Percentiles rank a stretch among this genome's conserved stretches.
Evolutionary conservation across 1,140 invertebrate species (phyloP).

Genomic region (Hypothenemus hampei): DNA sequence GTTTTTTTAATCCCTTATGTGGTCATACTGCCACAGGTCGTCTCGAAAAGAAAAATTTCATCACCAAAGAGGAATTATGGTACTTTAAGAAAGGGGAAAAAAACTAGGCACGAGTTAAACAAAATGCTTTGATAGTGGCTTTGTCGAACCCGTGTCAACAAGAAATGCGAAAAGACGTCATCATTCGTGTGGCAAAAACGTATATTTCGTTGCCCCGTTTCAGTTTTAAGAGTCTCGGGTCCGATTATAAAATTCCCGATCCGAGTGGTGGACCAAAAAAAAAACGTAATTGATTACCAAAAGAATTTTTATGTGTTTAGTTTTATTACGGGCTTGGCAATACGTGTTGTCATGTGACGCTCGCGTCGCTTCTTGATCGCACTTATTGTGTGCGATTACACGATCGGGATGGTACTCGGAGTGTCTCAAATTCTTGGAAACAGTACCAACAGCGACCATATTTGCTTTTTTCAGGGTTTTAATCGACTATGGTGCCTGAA

Average conservation of each 20-base stretch:
- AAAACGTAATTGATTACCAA: slow-evolving; percentile 24
- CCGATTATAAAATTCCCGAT: slow-evolving; percentile 14
- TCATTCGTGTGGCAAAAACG: slow-evolving; percentile 5
- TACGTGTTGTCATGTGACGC: slow-evolving; percentile 21
- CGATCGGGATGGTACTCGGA: slow-evolving; percentile 19
- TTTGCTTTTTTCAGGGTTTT: background rate
- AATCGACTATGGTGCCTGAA: background rate
- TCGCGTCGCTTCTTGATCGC: slow-evolving; percentile 15
- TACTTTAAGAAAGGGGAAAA: too few species aligned
- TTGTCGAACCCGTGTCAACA: background rate
- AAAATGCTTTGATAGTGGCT: too few species aligned
- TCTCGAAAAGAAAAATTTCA: too few species aligned
- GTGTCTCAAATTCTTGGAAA: slow-evolving; percentile 18
- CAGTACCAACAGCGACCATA: background rate
- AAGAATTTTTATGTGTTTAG: slow-evolving; percentile 26
- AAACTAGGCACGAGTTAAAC: too few species aligned
- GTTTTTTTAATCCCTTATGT: too few species aligned
- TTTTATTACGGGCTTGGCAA: slow-evolving; percentile 22
- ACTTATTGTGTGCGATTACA: slow-evolving; percentile 23
- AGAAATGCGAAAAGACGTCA: background rate
- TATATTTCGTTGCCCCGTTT: slow-evolving; percentile 11
- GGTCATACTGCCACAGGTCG: too few species aligned
- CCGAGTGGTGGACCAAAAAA: background rate
- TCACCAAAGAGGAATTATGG: too few species aligned
- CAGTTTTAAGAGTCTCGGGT: slow-evolving; percentile 10